Conservation (phyloP, 35 echinoderm and acorn worm genomes). For the Strongylocentrotus purpuratus region DNA sequence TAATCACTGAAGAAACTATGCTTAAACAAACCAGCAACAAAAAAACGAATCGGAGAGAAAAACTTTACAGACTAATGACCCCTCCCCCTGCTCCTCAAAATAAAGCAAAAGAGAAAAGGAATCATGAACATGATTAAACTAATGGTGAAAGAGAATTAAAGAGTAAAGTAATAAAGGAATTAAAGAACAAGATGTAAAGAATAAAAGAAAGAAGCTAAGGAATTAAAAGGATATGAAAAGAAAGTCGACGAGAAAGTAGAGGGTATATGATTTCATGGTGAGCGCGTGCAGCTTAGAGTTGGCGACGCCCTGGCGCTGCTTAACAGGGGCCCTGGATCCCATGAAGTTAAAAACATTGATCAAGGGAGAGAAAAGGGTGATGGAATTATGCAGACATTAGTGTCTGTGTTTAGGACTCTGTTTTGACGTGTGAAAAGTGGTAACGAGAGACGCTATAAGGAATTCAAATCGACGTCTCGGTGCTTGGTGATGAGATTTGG, state of each 20-base stretch:
- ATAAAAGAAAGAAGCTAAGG: neutral
- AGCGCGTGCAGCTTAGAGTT: neutral
- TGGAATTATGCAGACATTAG: conserved; percentile 32
- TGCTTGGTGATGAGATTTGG: neutral
- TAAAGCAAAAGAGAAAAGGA: neutral
- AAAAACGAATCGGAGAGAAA: neutral
- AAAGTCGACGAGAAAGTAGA: neutral
- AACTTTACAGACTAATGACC: neutral
- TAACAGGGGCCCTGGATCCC: neutral
- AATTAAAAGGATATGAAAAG: neutral
- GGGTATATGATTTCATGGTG: neutral
- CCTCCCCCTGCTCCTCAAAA: neutral
- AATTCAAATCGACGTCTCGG: conserved; percentile 23
- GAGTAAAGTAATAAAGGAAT: neutral
- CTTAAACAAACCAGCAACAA: neutral
- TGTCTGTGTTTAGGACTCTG: neutral
- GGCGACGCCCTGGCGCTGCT: neutral
- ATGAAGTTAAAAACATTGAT: neutral
- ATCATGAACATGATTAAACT: neutral
- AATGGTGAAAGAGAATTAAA: neutral
- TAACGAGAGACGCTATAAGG: neutral
- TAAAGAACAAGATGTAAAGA: too few relatives aligned
- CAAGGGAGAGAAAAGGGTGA: neutral
- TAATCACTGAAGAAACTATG: too few relatives aligned
- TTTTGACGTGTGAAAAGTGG: conserved; percentile 26